Base-by-base conservation (phyloP, 2,797 vertebrate species). In the Urosaurus nigricauda region DNA sequence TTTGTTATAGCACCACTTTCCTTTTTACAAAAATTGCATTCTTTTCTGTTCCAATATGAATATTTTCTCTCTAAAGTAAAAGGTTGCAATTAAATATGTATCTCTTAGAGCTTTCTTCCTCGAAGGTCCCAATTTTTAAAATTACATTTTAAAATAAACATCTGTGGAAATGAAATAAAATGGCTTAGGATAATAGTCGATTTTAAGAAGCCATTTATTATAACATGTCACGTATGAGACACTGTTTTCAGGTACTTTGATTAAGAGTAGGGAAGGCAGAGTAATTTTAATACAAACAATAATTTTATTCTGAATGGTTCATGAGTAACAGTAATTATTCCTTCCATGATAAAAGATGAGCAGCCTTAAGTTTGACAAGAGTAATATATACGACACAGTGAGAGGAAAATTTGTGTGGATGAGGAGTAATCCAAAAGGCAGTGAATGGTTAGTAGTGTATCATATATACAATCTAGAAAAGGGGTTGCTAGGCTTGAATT, bases 11-110 rank as follows among this genome's bases (percentile, higher is more conserved):
- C 63, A 74, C 70, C 79, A 29, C n/a, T 51, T 19, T 32, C 74
- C 47, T 71, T 83, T 43, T 84, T 85, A 82, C 29, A 47, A 87
- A 79, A 86, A 79, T 83, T 70, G 56, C 58, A 78, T 91, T 88
- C 32, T 51, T 73, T 63, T 79, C 35, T 79, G 16, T 35, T 26
- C 29, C 53, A 78, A 74, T 86, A 53, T 35, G n/a, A 87, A 56
- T 79, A 85, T 51, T 89, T 60, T 32, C 21, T 56, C 56, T 47
- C 65, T 32, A 8, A 85, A 83, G 77, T 58, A 75, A 75, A 73
- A 86, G 74, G n/a, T 78, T 88, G 84, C 40, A 83, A n/a, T 87
- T 86, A 86, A 88, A 83, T 78, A 81, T 83, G 43, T 79, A 88
- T 88, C 73, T 78, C 12, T n/a, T 19, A 79, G 84, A 78, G 43